Conservation (phyloP, 2,888 invertebrate genomes). For the Pandemis heparana region DNA sequence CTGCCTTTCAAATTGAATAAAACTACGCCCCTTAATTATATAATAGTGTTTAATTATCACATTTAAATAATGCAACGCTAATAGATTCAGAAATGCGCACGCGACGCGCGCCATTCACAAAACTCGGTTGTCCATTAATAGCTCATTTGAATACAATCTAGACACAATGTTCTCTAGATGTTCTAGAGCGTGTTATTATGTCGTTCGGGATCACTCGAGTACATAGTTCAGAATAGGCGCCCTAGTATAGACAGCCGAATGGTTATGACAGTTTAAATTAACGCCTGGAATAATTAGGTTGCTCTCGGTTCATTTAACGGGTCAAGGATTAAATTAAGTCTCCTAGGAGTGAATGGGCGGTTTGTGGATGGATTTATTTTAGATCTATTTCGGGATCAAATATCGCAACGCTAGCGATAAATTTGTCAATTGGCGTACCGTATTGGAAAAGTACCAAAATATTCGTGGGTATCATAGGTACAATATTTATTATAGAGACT, state of each 20-base stretch:
- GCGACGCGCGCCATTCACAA: constrained; percentile 72
- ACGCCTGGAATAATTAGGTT: constrained; percentile 57
- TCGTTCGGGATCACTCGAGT: constrained; percentile 45
- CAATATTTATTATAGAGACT: not conserved
- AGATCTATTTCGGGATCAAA: constrained; percentile 26
- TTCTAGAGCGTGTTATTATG: constrained; percentile 47
- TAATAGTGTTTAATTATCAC: constrained; percentile 70
- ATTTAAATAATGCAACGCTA: constrained; percentile 76
- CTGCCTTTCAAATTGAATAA: constrained; percentile 59
- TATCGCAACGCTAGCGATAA: constrained; percentile 18
- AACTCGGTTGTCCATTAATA: constrained; percentile 66
- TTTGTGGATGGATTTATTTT: constrained; percentile 6
- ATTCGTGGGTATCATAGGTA: constrained; percentile 6
- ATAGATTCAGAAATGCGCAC: constrained; percentile 69
- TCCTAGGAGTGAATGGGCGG: constrained; percentile 43
- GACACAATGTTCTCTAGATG: constrained; percentile 46
- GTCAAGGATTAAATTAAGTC: constrained; percentile 57
- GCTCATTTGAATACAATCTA: constrained; percentile 77
- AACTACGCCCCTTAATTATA: constrained; percentile 65
- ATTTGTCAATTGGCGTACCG: constrained; percentile 35
- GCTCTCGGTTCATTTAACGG: constrained; percentile 56
- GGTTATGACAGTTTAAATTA: constrained; percentile 66
- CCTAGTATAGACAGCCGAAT: constrained; percentile 52
- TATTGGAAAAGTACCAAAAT: constrained; percentile 41
- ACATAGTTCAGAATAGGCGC: constrained; percentile 15